phyloP scores from a whole-genome alignment of 2,888 invertebrate genomes.

The Adelognathus sp. region DNA sequence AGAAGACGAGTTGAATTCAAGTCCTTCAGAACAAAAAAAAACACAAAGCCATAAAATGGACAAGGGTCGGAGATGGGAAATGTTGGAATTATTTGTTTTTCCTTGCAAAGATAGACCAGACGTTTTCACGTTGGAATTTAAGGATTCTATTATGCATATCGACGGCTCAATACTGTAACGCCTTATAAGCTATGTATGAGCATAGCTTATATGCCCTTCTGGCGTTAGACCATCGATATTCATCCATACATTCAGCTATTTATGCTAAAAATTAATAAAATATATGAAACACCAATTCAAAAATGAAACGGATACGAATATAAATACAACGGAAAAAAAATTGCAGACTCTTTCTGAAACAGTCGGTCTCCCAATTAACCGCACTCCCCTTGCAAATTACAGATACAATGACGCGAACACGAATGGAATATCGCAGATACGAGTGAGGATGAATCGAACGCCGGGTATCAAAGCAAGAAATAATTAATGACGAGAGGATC shows the following conservation, averaged over 20 bases:
- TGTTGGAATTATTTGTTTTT: too few species aligned
- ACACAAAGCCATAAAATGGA: too few species aligned
- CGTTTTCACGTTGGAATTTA: neutral
- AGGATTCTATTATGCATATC: neutral
- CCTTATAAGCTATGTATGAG: too few species aligned
- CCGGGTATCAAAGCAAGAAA: neutral
- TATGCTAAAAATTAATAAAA: too few species aligned
- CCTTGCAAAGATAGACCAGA: neutral
- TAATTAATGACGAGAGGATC: slow-evolving; percentile 1
- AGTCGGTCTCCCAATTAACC: neutral
- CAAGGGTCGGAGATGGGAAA: too few species aligned
- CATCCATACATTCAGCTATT: too few species aligned
- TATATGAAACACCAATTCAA: too few species aligned
- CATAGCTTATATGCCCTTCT: neutral
- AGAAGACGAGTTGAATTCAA: too few species aligned
- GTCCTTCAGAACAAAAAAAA: too few species aligned
- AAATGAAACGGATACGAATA: neutral
- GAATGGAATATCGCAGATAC: neutral
- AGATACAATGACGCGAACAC: neutral
- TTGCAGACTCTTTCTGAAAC: neutral
- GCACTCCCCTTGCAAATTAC: neutral
- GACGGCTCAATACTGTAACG: too few species aligned
- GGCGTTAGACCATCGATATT: neutral
- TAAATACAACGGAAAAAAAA: neutral
- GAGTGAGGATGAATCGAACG: neutral